Evolutionary conservation across 2,797 vertebrate genomes (phyloP), one percentile per base, ranked within the genome.

Genomic region (Scolopax rusticola): DNA sequence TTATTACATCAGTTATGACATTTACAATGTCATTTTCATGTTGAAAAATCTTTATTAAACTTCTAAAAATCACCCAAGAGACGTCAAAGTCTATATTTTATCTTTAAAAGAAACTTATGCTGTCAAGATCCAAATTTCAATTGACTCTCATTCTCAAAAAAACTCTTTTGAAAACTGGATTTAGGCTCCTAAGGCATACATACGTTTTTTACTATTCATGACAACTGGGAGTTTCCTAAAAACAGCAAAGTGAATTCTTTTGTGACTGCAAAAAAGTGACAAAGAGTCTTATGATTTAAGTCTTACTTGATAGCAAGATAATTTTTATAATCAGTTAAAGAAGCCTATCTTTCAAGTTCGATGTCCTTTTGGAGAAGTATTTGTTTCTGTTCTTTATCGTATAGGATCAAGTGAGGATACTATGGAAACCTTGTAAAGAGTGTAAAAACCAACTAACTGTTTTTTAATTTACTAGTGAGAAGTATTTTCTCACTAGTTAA

Each of bases 321-420:
- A 57, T 61, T 74, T 87, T 40, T 45, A 45, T 45, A 48, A 50
- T 57, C 40, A 38, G 41, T 75, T 32, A 78, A 15, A 71, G 45
- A 89, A 70, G 9, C 4, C 32, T 76, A 38, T 36, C 32, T 80
- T 95, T 95, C 15, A 67, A 50, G 30, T 82, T 54, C 67, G 17
- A 50, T 25, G 40, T 20, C 8, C 25, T 73, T 89, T 63, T 61
- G 54, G 18, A n/a, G 74, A 80, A 50, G 8, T 30, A 45, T 86
- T 83, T 79, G 3, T 18, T 82, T 95, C 43, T 87, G 19, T 68
- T 93, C 83, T 65, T 79, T 79, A 43, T 54, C 8, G 21, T 63
- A 53, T 67, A 77, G 80, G 54, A 54, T 79, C 36, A 6, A 73
- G 3, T 48, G 19, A 32, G 36, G 19, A 63, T 65, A 43, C 3